Percentiles rank a stretch among this genome's conserved stretches.
These are phyloP conservation scores for Chionomys nivalis DNA, from an alignment of 2,113 vertebrate genomes.

Conservation along the genomic window DNA sequence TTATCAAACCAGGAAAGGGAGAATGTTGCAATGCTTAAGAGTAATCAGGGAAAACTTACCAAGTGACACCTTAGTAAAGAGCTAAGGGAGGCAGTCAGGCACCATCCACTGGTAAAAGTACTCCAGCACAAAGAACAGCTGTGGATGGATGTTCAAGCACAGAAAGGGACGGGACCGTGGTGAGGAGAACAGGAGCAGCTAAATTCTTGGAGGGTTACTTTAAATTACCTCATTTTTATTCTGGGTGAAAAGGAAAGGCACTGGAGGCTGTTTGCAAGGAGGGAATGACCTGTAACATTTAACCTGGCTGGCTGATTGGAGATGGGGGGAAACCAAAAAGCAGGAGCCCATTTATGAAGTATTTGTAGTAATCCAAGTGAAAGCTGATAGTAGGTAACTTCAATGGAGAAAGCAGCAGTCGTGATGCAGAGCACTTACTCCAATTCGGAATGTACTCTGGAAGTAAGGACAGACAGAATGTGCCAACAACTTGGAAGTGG, in stretches of 20 bases:
- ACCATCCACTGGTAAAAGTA: neutral
- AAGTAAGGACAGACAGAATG: conserved; percentile 11
- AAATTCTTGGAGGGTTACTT: neutral
- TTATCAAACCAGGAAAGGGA: neutral
- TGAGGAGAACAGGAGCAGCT: neutral
- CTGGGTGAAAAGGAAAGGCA: conserved; percentile 25
- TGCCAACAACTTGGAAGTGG: neutral
- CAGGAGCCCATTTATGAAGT: conserved; percentile 12
- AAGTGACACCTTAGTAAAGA: neutral
- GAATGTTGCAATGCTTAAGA: neutral
- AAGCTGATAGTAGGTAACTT: neutral
- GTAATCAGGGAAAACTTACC: neutral
- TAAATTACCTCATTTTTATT: conserved; percentile 29
- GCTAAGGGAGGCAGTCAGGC: neutral
- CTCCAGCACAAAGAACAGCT: neutral
- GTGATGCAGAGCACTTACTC: neutral
- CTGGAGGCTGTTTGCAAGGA: neutral
- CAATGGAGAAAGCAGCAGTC: neutral
- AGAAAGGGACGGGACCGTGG: neutral
- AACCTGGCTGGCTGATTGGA: neutral
- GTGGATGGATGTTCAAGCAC: neutral
- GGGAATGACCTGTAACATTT: neutral
- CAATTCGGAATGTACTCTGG: neutral
- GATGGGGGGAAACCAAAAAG: neutral
- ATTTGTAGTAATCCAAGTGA: neutral